phyloP scores from a whole-genome alignment of 2,113 vertebrate species.

The Myodes glareolus region DNA sequence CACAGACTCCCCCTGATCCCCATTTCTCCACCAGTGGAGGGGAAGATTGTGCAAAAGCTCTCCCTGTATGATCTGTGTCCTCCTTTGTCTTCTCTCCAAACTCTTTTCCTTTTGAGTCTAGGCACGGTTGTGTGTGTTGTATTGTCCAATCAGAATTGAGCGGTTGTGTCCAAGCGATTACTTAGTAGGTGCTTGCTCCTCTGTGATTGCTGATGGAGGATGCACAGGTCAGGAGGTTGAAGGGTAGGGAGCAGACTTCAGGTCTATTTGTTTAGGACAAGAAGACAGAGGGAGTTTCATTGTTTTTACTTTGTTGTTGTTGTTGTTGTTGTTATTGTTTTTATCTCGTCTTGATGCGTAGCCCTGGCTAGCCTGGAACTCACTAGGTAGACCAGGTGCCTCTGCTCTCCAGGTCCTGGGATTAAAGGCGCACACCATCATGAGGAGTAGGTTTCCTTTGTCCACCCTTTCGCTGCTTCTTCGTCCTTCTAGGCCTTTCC shows the following conservation, averaged over 20 bases:
- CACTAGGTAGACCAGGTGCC: background rate
- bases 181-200: background rate
- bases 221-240: background rate
- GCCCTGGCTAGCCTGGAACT: background rate
- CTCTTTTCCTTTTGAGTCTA: background rate
- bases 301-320: background rate
- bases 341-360: background rate
- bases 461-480: background rate
- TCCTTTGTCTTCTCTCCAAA: fast-evolving
- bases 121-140: background rate
- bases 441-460: background rate
- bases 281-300: background rate
- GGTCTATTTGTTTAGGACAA: background rate
- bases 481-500: background rate
- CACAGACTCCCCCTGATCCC: background rate
- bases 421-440: background rate
- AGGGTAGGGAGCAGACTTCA: background rate
- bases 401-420: background rate
- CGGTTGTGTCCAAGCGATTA: fast-evolving
- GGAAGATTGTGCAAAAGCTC: background rate
- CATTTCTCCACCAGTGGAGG: background rate
- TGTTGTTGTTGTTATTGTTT: background rate
- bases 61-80: background rate
- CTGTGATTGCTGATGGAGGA: background rate
- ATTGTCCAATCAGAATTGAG: background rate